Percentiles rank a stretch among this genome's conserved stretches.
These are phyloP conservation scores for Koerneria pararmatus DNA, from an alignment of 2,888 invertebrate species.

Conservation along the genomic window DNA sequence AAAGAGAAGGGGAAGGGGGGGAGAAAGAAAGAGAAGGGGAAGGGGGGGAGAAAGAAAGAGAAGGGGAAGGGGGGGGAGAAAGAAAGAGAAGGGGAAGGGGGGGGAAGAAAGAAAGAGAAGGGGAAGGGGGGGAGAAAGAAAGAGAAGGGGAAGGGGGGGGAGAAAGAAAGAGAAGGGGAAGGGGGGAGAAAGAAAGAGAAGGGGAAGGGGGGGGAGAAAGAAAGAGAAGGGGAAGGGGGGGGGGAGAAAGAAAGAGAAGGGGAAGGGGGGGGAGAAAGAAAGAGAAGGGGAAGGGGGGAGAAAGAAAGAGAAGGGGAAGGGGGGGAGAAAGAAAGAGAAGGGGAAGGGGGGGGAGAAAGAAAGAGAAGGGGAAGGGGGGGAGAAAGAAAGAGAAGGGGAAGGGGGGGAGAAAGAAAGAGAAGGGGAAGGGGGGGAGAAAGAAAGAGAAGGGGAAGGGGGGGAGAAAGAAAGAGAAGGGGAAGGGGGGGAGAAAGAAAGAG, in stretches of 20 bases:
- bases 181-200: slow-evolving; percentile 1
- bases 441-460: no score
- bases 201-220: neutral
- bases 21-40: neutral
- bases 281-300: neutral
- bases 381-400: neutral
- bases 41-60: neutral
- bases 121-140: neutral
- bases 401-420: neutral
- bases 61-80: neutral
- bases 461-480: no score
- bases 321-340: neutral
- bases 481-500: no score
- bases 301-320: neutral
- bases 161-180: neutral
- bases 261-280: neutral
- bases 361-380: slow-evolving; percentile 3
- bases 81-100: slow-evolving; percentile 9
- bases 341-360: neutral
- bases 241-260: neutral
- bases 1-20: slow-evolving; percentile 5
- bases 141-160: neutral
- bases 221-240: neutral
- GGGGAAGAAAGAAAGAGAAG: slow-evolving; percentile 10
- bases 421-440: no score